Base-by-base conservation (phyloP, 2,888 invertebrate species). In the Physocephala rufipes region DNA sequence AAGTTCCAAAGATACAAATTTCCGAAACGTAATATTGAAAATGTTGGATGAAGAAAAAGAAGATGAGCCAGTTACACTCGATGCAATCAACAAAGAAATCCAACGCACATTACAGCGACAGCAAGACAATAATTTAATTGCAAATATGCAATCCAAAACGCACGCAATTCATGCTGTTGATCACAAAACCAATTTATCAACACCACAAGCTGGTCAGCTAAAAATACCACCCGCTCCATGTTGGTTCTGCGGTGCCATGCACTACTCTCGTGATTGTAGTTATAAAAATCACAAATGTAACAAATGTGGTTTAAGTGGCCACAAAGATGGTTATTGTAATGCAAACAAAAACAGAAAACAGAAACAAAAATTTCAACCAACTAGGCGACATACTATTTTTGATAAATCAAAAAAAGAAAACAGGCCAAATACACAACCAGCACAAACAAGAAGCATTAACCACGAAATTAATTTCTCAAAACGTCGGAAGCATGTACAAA, bases 311-410 rank as follows among this genome's bases (percentile, higher is more conserved):
- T 45, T 21, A 66, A 19, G 59, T n/a, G 73, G 71, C 5, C 75
- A 75, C 43, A 70, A 66, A 59, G 73, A 74, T 2, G 75, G 74
- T 13, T 76, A 73, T 47, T 76, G 74, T 49, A 71, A 63, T 24
- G 68, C 49, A 19, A 69, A 49, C 55, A 15, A 61, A 43, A 53
- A 51, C 45, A 24, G 64, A 24, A 30, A 45, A 13, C 53, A 21
- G 3, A 21, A 71, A 67, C 13, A 30, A 19, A 19, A n/a, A n/a
- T n/a, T n/a, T n/a, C n/a, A n/a, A n/a, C n/a, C n/a, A 63, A 61
- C 58, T 28, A 21, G 21, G 13, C 63, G 1, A 43, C 13, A 16
- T 47, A 36, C 26, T 16, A 28, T 16, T 30, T 15, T 36, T n/a
- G n/a, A 28, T 30, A 16, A 24, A 59, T 1, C 59, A 28, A 59